Evolutionary conservation across 1,140 invertebrate genomes (phyloP), one percentile per base, ranked within the genome.

Genomic region (Melipona quadrifasciata): DNA sequence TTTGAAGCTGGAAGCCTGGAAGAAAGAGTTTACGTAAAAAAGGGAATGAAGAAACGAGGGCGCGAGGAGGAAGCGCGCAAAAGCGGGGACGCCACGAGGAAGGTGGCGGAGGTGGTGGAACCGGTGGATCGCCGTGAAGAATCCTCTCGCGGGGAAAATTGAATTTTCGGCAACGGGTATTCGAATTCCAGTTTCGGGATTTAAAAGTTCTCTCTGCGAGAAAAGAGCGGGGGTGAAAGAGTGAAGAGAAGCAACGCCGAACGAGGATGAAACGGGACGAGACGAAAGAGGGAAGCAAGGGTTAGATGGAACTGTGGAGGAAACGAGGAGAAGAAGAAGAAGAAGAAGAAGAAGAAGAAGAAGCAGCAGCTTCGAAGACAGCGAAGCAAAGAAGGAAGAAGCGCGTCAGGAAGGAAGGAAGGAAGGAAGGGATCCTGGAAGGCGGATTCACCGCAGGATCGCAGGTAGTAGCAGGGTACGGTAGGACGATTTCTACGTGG

Each of bases 401-500:
- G 84, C 34, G 39, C 83, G 82, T 27, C 72, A 90, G 86, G 84
- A 87, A 90, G 87, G 87, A 90, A 90, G 89, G 88, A 90, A 90
- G 89, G 86, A 90, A 90, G 83, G 86, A 86, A 90, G 89, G 83
- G 84, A 86, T 90, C 77, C 85, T 90, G 83, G 88, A 89, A 89
- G 89, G 89, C 88, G 89, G 89, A 90, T 90, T 89, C 88, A 90
- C 84, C 71, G 86, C 86, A 85, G 82, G 88, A 89, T 90, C 81
- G 89, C 89, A 80, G 88, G 90, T 91, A 90, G 90, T 91, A 91
- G 90, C 89, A 90, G 85, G 72, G 81, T 70, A 83, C 86, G 82
- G 89, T 91, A 90, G 90, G 85, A 88, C 84, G 79, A 90, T 90
- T 90, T 90, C 89, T 87, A 88, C 86, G 84, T 86, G 87, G 84